A percentile compares a stretch with the other conserved stretches of the same genome.
phyloP scores from a whole-genome alignment of 2,797 vertebrate species.

The Mormyrops attenuatus region DNA sequence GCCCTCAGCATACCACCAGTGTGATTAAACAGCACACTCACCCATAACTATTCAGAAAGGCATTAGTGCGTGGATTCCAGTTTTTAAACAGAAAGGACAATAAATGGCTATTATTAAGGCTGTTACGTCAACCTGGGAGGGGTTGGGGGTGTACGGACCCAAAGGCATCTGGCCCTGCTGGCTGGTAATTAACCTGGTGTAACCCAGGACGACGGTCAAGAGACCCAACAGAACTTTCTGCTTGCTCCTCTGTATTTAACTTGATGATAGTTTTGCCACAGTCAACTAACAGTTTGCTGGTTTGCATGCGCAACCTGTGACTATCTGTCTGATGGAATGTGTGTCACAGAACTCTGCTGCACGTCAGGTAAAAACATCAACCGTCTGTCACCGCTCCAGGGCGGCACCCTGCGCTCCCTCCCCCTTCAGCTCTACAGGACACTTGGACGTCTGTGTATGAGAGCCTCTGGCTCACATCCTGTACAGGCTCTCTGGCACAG shows the following conservation, averaged over 20 bases:
- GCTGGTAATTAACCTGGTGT: neutral
- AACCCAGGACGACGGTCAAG: neutral
- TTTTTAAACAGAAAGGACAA: neutral
- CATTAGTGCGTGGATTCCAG: neutral
- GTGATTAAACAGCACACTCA: neutral
- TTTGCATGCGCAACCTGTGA: neutral
- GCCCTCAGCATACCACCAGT: neutral
- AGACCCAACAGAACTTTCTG: neutral
- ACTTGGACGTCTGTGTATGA: neutral
- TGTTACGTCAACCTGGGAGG: neutral
- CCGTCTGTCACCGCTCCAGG: too few species aligned
- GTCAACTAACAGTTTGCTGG: neutral
- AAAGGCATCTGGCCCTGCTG: neutral
- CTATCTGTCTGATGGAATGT: neutral
- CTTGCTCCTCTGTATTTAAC: neutral
- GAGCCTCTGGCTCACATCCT: neutral
- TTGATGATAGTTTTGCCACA: neutral
- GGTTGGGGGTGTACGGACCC: neutral
- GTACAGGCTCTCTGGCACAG: neutral
- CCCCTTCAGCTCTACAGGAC: neutral
- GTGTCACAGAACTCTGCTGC: neutral
- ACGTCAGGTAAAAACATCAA: too few species aligned
- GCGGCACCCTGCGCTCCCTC: neutral
- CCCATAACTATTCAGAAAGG: neutral
- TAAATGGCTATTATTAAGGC: neutral